Conservation (phyloP, 2,888 invertebrate genomes). For the Euplagia quadripunctaria region DNA sequence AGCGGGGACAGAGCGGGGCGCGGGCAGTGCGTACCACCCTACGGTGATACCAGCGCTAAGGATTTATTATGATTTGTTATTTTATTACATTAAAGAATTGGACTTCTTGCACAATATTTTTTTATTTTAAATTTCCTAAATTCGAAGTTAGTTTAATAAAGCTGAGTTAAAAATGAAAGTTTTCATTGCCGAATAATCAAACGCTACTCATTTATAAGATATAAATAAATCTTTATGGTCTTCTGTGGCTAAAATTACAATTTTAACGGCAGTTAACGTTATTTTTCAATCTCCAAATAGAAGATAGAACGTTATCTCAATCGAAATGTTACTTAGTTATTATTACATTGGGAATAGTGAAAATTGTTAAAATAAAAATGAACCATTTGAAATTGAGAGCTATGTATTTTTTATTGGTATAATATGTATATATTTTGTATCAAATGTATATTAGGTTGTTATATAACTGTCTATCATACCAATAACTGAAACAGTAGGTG, state of each 20-base stretch:
- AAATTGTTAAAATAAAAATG: not conserved
- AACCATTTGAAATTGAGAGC: not conserved
- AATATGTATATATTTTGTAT: not conserved
- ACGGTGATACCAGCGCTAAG: constrained; percentile 50
- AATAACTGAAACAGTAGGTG: too few relatives aligned
- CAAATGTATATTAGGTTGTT: too few relatives aligned
- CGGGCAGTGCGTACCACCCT: constrained; percentile 50
- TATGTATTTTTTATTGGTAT: not conserved
- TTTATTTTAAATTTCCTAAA: not conserved
- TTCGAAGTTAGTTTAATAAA: not conserved
- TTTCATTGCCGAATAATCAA: not conserved
- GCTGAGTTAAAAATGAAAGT: not conserved
- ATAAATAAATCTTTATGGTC: not conserved
- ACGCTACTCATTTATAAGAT: not conserved
- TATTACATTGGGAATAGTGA: too few relatives aligned
- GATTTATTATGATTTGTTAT: constrained; percentile 13
- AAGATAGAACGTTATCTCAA: too few relatives aligned
- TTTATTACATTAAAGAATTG: not conserved
- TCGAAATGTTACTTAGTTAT: too few relatives aligned
- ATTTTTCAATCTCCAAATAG: not conserved
- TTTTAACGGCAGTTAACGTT: not conserved
- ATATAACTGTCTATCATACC: too few relatives aligned
- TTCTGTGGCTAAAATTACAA: not conserved
- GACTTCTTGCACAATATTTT: not conserved
- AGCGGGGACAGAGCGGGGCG: constrained; percentile 51